Conservation (phyloP, 2,888 invertebrate species). For the Aphidius colemani region DNA sequence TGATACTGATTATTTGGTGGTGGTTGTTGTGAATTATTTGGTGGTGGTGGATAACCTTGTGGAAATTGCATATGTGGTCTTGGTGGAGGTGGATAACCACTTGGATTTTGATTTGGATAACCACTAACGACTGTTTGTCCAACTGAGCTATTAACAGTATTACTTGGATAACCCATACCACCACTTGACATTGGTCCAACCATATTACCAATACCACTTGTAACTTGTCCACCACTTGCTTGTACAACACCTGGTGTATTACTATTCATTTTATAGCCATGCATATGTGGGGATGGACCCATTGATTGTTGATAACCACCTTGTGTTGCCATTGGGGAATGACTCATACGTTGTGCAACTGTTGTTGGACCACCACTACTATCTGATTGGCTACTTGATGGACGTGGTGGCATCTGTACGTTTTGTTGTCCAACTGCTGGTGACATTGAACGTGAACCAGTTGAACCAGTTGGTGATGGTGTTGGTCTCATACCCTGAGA, state of each 20-base stretch:
- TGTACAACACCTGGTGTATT: slow-evolving; percentile 61
- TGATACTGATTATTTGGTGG: slow-evolving; percentile 58
- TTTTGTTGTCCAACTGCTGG: slow-evolving; percentile 94
- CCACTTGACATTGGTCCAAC: slow-evolving; percentile 41
- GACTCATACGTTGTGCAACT: slow-evolving; percentile 68
- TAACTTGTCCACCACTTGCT: slow-evolving; percentile 58
- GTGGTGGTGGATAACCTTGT: slow-evolving; percentile 55
- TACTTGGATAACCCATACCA: slow-evolving; percentile 49
- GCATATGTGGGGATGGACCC: slow-evolving; percentile 67
- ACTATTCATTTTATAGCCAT: slow-evolving; percentile 67
- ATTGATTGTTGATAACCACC: slow-evolving; percentile 67
- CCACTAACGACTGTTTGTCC: slow-evolving; percentile 55
- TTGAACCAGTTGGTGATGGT: slow-evolving; percentile 91
- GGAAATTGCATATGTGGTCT: slow-evolving; percentile 61
- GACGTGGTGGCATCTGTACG: slow-evolving; percentile 95
- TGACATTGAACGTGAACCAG: slow-evolving; percentile 96
- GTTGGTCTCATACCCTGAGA: slow-evolving; percentile 86
- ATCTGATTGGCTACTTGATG: slow-evolving; percentile 75
- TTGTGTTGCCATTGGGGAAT: slow-evolving; percentile 73
- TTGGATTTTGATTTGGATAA: slow-evolving; percentile 51
- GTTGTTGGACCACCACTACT: slow-evolving; percentile 59
- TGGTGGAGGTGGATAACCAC: slow-evolving; percentile 58
- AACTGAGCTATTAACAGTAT: slow-evolving; percentile 53
- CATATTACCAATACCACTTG: slow-evolving; percentile 53
- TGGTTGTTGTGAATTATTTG: slow-evolving; percentile 54